Evolutionary conservation across 2,888 invertebrate genomes (phyloP).

Genomic region (Drosophila niveifrons): DNA sequence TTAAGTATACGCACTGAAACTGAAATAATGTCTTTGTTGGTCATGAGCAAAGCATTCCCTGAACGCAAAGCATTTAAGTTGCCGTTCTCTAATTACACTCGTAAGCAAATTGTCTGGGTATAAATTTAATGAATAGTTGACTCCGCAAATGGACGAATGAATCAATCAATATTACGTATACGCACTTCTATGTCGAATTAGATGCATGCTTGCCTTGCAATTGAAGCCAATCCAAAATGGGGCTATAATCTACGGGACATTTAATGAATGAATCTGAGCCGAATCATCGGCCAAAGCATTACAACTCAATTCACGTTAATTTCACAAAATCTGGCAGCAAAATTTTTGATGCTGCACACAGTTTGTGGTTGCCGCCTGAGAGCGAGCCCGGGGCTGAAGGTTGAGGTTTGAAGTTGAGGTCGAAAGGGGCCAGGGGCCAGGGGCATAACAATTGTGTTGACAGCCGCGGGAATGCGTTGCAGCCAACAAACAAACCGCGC

Average conservation of each 20-base stretch:
- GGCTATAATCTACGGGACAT: slow-evolving; percentile 15
- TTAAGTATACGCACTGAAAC: no score
- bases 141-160: no score
- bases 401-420: background rate
- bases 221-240: slow-evolving; percentile 3
- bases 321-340: slow-evolving; percentile 57
- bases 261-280: slow-evolving; percentile 53
- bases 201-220: background rate
- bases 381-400: slow-evolving; percentile 1
- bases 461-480: slow-evolving; percentile 74
- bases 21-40: no score
- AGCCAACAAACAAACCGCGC: slow-evolving; percentile 78
- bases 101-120: no score
- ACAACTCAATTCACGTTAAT: slow-evolving; percentile 74
- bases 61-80: no score
- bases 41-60: no score
- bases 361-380: slow-evolving; percentile 23
- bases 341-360: slow-evolving; percentile 56
- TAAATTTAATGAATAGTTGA: slow-evolving; percentile 1
- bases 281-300: slow-evolving; percentile 36
- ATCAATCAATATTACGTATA: slow-evolving; percentile 2
- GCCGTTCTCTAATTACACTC: no score
- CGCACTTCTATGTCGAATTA: background rate
- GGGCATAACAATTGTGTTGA: slow-evolving; percentile 71
- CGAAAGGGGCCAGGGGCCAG: no score